Conservation (phyloP, 2,888 invertebrate species). For the Aricia artaxerxes region DNA sequence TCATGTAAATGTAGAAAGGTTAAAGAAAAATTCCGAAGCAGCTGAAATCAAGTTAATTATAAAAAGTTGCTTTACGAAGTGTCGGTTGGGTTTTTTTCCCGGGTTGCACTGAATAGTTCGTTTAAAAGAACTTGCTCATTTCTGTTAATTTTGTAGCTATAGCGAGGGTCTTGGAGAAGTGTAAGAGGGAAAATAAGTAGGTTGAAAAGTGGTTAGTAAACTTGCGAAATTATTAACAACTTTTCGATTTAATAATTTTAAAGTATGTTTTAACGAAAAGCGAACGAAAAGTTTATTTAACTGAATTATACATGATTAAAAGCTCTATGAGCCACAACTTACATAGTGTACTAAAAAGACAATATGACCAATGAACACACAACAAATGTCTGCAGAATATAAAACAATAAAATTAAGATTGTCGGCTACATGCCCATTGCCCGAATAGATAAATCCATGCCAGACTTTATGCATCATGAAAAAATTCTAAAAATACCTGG, state of each 20-base stretch:
- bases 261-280: not conserved
- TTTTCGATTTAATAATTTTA: not conserved
- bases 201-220: not conserved
- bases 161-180: not conserved
- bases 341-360: too few species aligned
- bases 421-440: too few species aligned
- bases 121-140: constrained; percentile 15
- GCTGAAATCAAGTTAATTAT: constrained; percentile 24
- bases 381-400: too few species aligned
- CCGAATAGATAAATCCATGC: too few species aligned
- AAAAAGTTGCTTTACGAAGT: constrained; percentile 17
- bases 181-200: not conserved
- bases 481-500: not conserved
- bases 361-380: too few species aligned
- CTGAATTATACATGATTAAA: too few species aligned
- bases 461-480: not conserved
- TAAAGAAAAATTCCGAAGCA: constrained; percentile 16
- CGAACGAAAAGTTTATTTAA: not conserved
- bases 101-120: constrained; percentile 12
- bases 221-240: not conserved
- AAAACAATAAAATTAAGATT: too few species aligned
- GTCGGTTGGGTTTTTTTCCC: constrained; percentile 1
- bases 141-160: not conserved
- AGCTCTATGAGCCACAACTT: too few species aligned
- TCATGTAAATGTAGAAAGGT: not conserved